Conservation (phyloP, 2,888 invertebrate species). For the Tachina lurida region DNA sequence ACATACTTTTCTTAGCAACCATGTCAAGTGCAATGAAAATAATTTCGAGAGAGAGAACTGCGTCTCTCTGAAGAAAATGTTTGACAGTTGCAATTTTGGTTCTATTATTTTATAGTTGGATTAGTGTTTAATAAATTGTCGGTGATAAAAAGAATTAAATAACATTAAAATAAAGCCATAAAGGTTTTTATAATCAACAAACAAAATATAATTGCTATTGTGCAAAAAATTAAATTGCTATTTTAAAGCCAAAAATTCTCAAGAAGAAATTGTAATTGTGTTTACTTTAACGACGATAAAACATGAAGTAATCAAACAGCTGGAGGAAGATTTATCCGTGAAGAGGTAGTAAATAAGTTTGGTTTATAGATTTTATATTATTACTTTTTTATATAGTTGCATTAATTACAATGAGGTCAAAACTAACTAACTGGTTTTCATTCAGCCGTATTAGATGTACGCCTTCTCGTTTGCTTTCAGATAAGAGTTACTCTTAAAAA, state of each 20-base stretch:
- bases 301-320: slow-evolving; percentile 39
- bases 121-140: slow-evolving; percentile 10
- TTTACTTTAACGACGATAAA: slow-evolving; percentile 38
- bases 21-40: not conserved
- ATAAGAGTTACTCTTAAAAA: not conserved
- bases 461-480: not conserved
- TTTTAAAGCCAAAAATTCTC: not conserved
- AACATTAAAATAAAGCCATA: not conserved
- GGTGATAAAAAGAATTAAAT: slow-evolving; percentile 1
- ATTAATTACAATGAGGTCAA: not conserved
- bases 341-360: slow-evolving; percentile 35
- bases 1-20: not conserved
- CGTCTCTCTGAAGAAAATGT: slow-evolving; percentile 2
- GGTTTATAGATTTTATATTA: slow-evolving; percentile 14
- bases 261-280: slow-evolving; percentile 2
- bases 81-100: slow-evolving; percentile 47
- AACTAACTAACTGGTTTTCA: not conserved
- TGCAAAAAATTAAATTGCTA: not conserved
- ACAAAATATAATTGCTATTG: not conserved
- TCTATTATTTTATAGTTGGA: slow-evolving; percentile 31
- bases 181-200: not conserved
- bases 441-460: not conserved
- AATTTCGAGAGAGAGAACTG: not conserved
- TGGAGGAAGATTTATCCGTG: slow-evolving; percentile 16
- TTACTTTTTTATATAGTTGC: not conserved